Percentiles rank a stretch among this genome's conserved stretches.
These are phyloP conservation scores for Miichthys miiuy DNA, from an alignment of 2,797 vertebrate species.

Conservation along the genomic window DNA sequence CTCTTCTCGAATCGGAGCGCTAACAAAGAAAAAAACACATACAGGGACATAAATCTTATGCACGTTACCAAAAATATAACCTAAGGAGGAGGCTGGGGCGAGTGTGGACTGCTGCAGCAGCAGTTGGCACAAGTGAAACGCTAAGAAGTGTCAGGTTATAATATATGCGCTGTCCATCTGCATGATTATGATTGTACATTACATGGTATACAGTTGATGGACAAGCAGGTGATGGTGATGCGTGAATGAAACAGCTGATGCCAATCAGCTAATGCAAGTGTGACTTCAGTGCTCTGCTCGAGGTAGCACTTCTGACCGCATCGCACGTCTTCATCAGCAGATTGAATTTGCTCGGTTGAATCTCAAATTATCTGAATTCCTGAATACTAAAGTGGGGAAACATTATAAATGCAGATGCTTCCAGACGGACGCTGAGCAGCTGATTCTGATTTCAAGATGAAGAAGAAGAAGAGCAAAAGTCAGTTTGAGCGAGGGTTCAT, in stretches of 20 bases:
- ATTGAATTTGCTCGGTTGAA: neutral
- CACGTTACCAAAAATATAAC: neutral
- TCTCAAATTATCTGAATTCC: too few species aligned
- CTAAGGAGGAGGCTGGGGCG: neutral
- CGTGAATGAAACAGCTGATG: neutral
- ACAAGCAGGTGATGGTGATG: too few species aligned
- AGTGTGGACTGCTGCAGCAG: neutral
- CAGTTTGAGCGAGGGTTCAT: too few species aligned
- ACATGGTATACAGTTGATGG: constrained; percentile 22
- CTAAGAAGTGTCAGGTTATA: neutral
- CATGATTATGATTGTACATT: neutral
- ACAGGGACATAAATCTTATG: neutral
- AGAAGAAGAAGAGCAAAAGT: too few species aligned
- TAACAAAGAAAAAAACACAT: neutral
- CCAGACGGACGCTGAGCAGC: neutral
- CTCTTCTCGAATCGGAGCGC: constrained; percentile 1
- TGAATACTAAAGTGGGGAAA: too few species aligned
- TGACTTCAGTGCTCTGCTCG: neutral
- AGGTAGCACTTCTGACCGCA: neutral
- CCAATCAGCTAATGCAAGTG: too few species aligned
- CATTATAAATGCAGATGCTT: neutral
- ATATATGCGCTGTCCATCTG: neutral
- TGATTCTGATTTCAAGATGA: too few species aligned
- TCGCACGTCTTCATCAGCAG: neutral
- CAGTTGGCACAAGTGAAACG: neutral